A percentile compares a stretch with the other conserved stretches of the same genome.
These are phyloP conservation scores for Anarsia innoxiella DNA, from an alignment of 2,888 invertebrate genomes.

Conservation along the genomic window DNA sequence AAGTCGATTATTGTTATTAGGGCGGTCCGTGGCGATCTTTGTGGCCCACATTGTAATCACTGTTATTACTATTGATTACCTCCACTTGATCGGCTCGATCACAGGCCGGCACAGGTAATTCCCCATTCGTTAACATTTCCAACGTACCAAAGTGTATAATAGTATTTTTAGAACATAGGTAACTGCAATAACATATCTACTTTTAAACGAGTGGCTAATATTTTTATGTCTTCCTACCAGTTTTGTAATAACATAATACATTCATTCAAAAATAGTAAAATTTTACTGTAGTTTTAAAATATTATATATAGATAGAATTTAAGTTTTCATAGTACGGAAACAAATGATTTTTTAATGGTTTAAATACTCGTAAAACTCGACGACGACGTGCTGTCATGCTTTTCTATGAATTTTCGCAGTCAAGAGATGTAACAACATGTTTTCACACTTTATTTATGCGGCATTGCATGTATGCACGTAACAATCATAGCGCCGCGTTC, in stretches of 20 bases:
- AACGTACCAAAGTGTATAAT: constrained; percentile 2
- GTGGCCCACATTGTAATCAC: constrained; percentile 36
- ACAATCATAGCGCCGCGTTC: neutral
- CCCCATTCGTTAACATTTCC: constrained; percentile 7
- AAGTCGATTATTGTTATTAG: constrained; percentile 20
- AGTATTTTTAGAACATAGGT: too few relatives aligned
- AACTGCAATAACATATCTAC: too few relatives aligned
- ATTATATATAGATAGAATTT: too few relatives aligned
- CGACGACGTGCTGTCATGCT: neutral
- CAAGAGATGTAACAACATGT: constrained; percentile 1
- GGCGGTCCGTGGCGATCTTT: constrained; percentile 19
- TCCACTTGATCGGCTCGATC: constrained; percentile 20
- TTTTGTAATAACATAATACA: too few relatives aligned
- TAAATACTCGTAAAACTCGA: too few relatives aligned
- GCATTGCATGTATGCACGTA: neutral
- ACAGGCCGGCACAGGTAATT: constrained; percentile 8
- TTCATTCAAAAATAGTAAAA: neutral
- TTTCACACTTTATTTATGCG: neutral
- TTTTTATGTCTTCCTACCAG: too few relatives aligned
- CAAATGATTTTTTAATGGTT: too few relatives aligned
- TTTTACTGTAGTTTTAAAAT: too few relatives aligned
- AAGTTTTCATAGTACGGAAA: too few relatives aligned
- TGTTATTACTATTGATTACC: constrained; percentile 25
- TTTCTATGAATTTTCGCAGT: neutral
- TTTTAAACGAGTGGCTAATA: too few relatives aligned